A percentile compares a stretch with the other conserved stretches of the same genome.
phyloP scores from a whole-genome alignment of 2,888 invertebrate genomes.

The Scaptomyza cyrtandrae region DNA sequence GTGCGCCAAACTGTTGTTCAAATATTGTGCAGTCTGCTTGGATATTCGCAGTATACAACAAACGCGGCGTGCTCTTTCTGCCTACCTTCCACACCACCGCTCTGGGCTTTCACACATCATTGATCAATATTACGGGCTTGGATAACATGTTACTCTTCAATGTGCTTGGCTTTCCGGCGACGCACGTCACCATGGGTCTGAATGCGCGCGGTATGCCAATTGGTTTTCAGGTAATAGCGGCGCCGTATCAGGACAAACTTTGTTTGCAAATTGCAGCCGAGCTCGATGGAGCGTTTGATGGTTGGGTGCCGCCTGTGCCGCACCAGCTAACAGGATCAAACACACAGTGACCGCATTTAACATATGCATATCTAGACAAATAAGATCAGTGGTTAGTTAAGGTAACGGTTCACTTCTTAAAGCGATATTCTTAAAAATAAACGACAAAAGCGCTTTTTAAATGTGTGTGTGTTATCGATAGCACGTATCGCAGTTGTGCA shows the following conservation, averaged over 20 bases:
- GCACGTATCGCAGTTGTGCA: neutral
- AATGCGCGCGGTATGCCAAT: slow-evolving; percentile 88
- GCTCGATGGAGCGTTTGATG: slow-evolving; percentile 91
- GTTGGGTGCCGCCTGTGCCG: slow-evolving; percentile 88
- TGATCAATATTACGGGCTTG: slow-evolving; percentile 84
- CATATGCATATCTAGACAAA: neutral
- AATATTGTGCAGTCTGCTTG: slow-evolving; percentile 48
- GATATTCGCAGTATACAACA: slow-evolving; percentile 69
- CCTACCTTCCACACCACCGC: slow-evolving; percentile 89
- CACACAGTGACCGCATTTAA: neutral
- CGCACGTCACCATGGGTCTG: slow-evolving; percentile 90
- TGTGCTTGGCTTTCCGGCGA: slow-evolving; percentile 90
- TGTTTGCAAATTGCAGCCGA: slow-evolving; percentile 92
- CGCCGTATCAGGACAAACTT: slow-evolving; percentile 91
- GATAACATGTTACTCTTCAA: slow-evolving; percentile 78
- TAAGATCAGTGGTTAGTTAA: slow-evolving; percentile 31
- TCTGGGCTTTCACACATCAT: slow-evolving; percentile 88
- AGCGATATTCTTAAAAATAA: slow-evolving; percentile 16
- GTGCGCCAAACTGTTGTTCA: slow-evolving; percentile 36
- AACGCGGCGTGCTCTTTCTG: slow-evolving; percentile 89
- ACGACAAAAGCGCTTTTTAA: slow-evolving; percentile 1
- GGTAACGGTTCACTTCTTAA: slow-evolving; percentile 45
- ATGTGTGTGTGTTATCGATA: slow-evolving; percentile 1
- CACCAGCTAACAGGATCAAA: slow-evolving; percentile 36
- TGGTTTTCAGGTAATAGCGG: slow-evolving; percentile 92